Base-by-base conservation (phyloP, 2,797 vertebrate genomes). In the Simalia tracyae region DNA sequence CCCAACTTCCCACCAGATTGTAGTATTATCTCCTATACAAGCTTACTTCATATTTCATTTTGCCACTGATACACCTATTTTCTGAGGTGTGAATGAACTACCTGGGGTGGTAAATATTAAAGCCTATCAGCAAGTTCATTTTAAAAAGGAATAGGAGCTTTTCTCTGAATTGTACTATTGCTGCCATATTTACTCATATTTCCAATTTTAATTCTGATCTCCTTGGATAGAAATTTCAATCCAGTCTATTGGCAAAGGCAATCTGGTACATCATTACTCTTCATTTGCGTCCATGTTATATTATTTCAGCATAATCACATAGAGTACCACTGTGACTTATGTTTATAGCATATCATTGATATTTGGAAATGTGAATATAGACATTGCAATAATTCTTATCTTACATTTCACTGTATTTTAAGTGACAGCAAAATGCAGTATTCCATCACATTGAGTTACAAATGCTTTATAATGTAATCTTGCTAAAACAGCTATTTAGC, bases 301-400 rank as follows among this genome's bases (percentile, higher is more conserved):
- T 97, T 98, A 97, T 98, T 97, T 97, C 96, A 97, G 96, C 94
- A 95, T 97, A 97, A 97, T 97, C 95, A 93, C 59, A 92, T 68
- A 87, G 22, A 46, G 92, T 93, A 94, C 96, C 93, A 93, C 93
- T 95, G 92, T 95, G 96, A 97, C 95, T 96, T 97, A 97, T 96
- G 95, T 97, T 97, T 97, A 97, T 97, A 95, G 93, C 88, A 90
- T 87, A 89, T 92, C 89, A 96, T 96, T 97, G 94, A 94, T 96
- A 97, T 95, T 96, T 96, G 96, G 97, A 97, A 97, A 97, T 94
- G 94, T 97, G 95, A 88, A 6, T 94, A 94, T 92, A 96, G 95
- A 96, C 95, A 96, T 95, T 95, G 95, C 92, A 97, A 92, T 97
- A 97, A 97, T 95, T 96, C 94, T 96, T 93, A 97, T 96, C 96